Conservation (phyloP, 2,888 invertebrate genomes). For the Cephus nigrinus region DNA sequence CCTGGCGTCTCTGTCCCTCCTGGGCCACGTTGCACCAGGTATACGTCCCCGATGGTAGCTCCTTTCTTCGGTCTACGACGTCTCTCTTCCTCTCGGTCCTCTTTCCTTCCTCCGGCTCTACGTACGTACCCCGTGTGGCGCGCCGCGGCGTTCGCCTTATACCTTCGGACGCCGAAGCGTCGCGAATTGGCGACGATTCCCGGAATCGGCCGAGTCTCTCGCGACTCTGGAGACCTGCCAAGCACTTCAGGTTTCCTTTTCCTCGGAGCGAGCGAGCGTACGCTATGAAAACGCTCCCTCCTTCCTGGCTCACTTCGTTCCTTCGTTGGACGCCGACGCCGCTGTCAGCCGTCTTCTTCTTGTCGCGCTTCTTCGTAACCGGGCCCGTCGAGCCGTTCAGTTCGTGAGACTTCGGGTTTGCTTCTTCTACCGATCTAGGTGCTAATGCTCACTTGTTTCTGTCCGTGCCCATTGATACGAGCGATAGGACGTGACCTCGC, state of each 20-base stretch:
- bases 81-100: slow-evolving; percentile 29
- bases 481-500: background rate
- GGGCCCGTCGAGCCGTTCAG: slow-evolving; percentile 41
- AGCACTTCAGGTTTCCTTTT: slow-evolving; percentile 40
- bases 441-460: background rate
- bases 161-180: slow-evolving; percentile 35
- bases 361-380: background rate
- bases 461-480: background rate
- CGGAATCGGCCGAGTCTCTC: slow-evolving; percentile 28
- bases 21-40: slow-evolving; percentile 20
- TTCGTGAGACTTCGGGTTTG: background rate
- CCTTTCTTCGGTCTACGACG: slow-evolving; percentile 21
- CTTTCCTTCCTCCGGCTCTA: slow-evolving; percentile 13
- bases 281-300: background rate
- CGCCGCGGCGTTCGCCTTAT: slow-evolving; percentile 8
- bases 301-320: background rate
- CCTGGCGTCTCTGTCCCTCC: slow-evolving; percentile 35
- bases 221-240: slow-evolving; percentile 36
- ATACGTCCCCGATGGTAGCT: slow-evolving; percentile 26
- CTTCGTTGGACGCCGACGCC: background rate
- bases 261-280: background rate
- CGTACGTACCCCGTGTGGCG: background rate
- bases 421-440: background rate
- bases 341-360: background rate
- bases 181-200: slow-evolving; percentile 21